Conservation (phyloP, 2,888 invertebrate species). For the Agapostemon virescens region DNA sequence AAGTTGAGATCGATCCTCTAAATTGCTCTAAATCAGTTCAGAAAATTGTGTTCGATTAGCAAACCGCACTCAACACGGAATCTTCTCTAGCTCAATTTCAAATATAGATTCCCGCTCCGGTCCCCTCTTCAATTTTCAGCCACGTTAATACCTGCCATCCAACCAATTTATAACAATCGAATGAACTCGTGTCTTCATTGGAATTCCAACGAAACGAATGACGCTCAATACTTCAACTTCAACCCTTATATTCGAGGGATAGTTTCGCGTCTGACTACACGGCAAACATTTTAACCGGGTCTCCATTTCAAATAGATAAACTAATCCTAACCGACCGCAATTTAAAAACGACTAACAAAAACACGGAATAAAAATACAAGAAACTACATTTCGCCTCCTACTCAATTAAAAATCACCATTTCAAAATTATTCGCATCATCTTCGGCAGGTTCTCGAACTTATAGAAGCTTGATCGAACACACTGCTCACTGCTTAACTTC, state of each 20-base stretch:
- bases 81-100: neutral
- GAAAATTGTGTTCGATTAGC: neutral
- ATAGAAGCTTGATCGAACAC: no score
- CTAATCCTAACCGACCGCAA: neutral
- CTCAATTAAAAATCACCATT: no score
- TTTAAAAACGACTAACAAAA: no score
- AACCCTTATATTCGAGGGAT: conserved; percentile 11
- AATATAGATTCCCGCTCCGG: neutral
- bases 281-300: neutral
- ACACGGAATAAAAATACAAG: no score
- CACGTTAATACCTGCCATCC: neutral
- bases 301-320: neutral
- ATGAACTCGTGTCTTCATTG: conserved; percentile 1
- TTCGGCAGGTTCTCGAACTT: no score
- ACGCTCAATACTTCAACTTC: conserved; percentile 16
- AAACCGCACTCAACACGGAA: neutral
- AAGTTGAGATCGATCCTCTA: neutral
- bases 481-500: no score
- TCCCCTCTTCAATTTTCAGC: conserved; percentile 1
- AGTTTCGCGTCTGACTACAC: neutral
- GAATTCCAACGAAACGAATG: neutral
- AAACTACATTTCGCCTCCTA: no score
- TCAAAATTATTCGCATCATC: no score
- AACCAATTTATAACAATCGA: neutral
- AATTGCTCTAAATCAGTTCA: neutral